Base-by-base conservation (phyloP, 2,888 invertebrate species). In the Norana najaformis region DNA sequence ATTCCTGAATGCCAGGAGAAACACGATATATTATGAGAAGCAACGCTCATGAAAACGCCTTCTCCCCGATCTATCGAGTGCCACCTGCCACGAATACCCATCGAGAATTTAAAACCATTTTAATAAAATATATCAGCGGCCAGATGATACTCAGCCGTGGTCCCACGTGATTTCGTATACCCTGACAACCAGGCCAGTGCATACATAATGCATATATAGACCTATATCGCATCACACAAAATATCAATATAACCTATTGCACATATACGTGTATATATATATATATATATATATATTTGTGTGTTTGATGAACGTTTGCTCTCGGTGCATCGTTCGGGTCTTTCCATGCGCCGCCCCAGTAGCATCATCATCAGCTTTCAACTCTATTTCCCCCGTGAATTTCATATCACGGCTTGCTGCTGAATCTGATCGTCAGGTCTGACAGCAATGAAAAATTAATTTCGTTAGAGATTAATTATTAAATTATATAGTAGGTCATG, bases 371-470 rank as follows among this genome's bases (percentile, higher is more conserved):
- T n/a, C 83, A n/a, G 85, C 85, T 85, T 85, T 85, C 85, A 85
- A 85, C 35, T 35, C 85, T 85, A 85, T 85, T 85, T 85, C 85
- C 85, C 85, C 6, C 0, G 85, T 85, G 85, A 85, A 85, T 85
- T 85, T 18, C 36, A 37, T 20, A 85, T 37, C 37, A 37, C 36
- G 36, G 37, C 23, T 37, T 35, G 85, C 85, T 37, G 37, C 37
- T 20, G 37, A 85, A 85, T 85, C 85, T 36, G 37, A 36, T 85
- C 37, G 85, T 20, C 20, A 36, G 37, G 37, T 85, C 37, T 37
- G 85, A 85, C 85, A 37, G 36, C 37, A 37, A 18, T 13, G 85
- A 85, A 37, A 36, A 37, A 85, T 85, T 85, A 85, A 85, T 36
- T n/a, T 85, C 85, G 85, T 85, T 85, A 85, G 85, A 85, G 23